Evolutionary conservation across 2,888 invertebrate species (phyloP).

Genomic region (Trichopoda pennipes): DNA sequence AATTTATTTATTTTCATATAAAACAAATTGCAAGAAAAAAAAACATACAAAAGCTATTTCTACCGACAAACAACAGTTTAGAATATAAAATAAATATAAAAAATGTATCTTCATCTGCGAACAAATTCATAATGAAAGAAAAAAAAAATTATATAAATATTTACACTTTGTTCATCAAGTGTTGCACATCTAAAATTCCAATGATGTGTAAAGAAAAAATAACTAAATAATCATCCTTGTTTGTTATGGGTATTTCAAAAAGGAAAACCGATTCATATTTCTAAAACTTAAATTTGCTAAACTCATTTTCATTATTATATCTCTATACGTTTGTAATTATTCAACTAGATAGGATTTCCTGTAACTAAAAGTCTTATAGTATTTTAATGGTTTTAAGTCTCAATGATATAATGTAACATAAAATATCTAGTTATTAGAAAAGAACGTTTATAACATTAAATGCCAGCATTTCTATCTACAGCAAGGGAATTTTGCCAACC

Average conservation of each 20-base stretch:
- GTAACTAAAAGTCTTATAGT: constrained; percentile 43
- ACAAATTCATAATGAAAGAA: constrained; percentile 16
- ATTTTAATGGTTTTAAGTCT: constrained; percentile 62
- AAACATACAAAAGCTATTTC: constrained; percentile 1
- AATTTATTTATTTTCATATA: no score
- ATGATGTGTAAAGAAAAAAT: constrained; percentile 46
- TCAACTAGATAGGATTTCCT: constrained; percentile 30
- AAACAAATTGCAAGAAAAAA: constrained; percentile 8
- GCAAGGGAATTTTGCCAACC: constrained; percentile 34
- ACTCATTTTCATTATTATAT: constrained; percentile 53
- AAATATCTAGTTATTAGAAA: constrained; percentile 9
- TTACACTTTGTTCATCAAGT: constrained; percentile 39
- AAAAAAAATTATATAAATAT: constrained; percentile 23
- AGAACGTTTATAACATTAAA: not conserved
- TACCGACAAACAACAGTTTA: constrained; percentile 21
- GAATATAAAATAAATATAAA: constrained; percentile 13
- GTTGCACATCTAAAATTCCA: constrained; percentile 35
- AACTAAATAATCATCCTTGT: not conserved
- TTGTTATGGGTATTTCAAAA: not conserved
- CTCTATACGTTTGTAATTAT: not conserved
- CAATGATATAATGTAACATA: constrained; percentile 60
- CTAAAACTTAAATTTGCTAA: constrained; percentile 43
- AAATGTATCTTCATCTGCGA: constrained; percentile 32
- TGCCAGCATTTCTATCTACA: constrained; percentile 14
- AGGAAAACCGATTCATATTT: constrained; percentile 44